Conservation (phyloP, 2,797 vertebrate genomes). For the Myotis vivesi region DNA sequence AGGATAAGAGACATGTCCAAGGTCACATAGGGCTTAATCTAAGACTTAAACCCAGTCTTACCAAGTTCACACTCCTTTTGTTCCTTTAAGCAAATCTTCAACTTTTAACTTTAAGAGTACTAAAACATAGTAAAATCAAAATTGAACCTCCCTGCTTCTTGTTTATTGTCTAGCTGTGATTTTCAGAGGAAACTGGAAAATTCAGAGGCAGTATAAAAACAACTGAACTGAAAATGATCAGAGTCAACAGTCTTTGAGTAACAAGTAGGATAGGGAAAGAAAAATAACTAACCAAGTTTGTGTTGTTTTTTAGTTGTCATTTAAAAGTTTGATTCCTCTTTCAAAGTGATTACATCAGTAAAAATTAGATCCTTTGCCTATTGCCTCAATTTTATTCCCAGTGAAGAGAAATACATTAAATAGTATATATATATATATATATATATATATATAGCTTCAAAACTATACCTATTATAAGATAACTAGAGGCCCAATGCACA, state of each 20-base stretch:
- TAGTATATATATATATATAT: neutral
- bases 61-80: neutral
- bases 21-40: neutral
- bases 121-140: neutral
- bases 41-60: neutral
- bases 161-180: neutral
- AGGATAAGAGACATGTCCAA: neutral
- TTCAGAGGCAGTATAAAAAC: neutral
- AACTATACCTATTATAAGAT: neutral
- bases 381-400: neutral
- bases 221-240: neutral
- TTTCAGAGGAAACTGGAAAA: neutral
- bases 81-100: neutral
- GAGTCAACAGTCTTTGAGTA: neutral
- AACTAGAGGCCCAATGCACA: too few relatives aligned
- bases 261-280: neutral
- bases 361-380: neutral
- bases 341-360: neutral
- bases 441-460: neutral
- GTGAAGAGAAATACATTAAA: neutral
- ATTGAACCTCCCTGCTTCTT: neutral
- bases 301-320: neutral
- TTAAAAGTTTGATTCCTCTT: slow-evolving; percentile 6
- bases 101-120: slow-evolving; percentile 3
- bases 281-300: neutral